Percentiles rank a stretch among this genome's conserved stretches.
phyloP scores from a whole-genome alignment of 2,888 invertebrate genomes.

The Hypomecis atomaria region DNA sequence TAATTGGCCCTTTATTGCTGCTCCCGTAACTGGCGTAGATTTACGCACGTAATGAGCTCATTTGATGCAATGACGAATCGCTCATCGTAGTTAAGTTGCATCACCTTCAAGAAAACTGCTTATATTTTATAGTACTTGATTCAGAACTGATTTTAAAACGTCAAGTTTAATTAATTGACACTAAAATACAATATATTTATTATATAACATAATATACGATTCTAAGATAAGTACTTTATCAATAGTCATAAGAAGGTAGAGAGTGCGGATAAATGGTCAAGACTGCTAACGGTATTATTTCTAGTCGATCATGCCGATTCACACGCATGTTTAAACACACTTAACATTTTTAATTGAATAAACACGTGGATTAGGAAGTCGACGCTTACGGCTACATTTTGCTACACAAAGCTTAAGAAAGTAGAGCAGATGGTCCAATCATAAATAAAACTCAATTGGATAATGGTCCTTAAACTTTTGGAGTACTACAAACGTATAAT shows the following conservation, averaged over 20 bases:
- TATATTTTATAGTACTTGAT: no score
- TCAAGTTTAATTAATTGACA: no score
- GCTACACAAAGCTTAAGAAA: slow-evolving; percentile 39
- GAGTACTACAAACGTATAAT: slow-evolving; percentile 56
- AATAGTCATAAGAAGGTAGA: neutral
- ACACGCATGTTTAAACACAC: slow-evolving; percentile 63
- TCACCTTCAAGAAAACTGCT: slow-evolving; percentile 14
- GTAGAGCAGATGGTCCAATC: slow-evolving; percentile 56
- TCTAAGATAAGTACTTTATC: no score
- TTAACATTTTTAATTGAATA: slow-evolving; percentile 66
- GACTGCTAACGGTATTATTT: slow-evolving; percentile 26
- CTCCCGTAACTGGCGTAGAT: slow-evolving; percentile 39
- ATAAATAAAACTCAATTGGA: slow-evolving; percentile 64
- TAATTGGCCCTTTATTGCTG: slow-evolving; percentile 68
- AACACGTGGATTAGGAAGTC: slow-evolving; percentile 54
- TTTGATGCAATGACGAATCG: slow-evolving; percentile 50
- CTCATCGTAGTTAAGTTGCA: slow-evolving; percentile 21
- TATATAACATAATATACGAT: no score
- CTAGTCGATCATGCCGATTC: slow-evolving; percentile 62
- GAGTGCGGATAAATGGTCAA: slow-evolving; percentile 5
- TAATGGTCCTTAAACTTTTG: slow-evolving; percentile 57
- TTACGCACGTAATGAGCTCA: slow-evolving; percentile 49
- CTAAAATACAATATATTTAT: no score
- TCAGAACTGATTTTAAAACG: no score
- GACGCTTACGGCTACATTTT: slow-evolving; percentile 35